Evolutionary conservation across 1,140 invertebrate genomes (phyloP).

Genomic region (Polyergus mexicanus): DNA sequence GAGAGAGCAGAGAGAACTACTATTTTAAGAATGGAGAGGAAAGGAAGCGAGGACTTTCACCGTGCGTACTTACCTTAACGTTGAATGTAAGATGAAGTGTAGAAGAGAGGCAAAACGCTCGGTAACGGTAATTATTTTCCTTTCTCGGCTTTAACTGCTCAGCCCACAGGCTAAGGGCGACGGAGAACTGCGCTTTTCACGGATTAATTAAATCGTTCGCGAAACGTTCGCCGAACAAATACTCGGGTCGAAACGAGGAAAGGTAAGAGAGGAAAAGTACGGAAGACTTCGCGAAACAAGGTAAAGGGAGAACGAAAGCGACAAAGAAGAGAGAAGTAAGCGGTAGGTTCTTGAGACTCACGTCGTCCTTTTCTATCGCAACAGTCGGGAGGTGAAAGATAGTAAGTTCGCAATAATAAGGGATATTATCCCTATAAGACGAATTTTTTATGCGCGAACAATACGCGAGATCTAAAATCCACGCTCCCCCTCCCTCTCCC

Average conservation of each 20-base stretch:
- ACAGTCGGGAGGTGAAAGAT: constrained; percentile 3
- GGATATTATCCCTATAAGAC: constrained; percentile 10
- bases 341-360: constrained; percentile 29
- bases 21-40: background rate
- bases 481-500: background rate
- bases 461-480: constrained; percentile 15
- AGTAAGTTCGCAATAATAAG: constrained; percentile 36
- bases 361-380: background rate
- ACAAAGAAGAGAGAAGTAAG: constrained; percentile 26
- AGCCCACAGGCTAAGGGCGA: constrained; percentile 63
- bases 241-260: constrained; percentile 42
- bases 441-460: constrained; percentile 48
- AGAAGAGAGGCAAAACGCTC: constrained; percentile 64
- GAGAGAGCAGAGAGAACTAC: constrained; percentile 16
- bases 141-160: constrained; percentile 70
- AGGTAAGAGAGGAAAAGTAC: constrained; percentile 13
- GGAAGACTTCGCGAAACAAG: constrained; percentile 19
- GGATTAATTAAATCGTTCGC: constrained; percentile 81
- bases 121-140: constrained; percentile 80
- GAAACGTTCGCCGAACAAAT: constrained; percentile 75
- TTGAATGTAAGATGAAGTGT: constrained; percentile 55
- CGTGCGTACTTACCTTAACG: background rate
- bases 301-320: background rate
- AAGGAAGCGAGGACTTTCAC: background rate
- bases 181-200: constrained; percentile 76